Conservation (phyloP, 2,797 vertebrate genomes). For the Xiphorhynchus erythropygius region DNA sequence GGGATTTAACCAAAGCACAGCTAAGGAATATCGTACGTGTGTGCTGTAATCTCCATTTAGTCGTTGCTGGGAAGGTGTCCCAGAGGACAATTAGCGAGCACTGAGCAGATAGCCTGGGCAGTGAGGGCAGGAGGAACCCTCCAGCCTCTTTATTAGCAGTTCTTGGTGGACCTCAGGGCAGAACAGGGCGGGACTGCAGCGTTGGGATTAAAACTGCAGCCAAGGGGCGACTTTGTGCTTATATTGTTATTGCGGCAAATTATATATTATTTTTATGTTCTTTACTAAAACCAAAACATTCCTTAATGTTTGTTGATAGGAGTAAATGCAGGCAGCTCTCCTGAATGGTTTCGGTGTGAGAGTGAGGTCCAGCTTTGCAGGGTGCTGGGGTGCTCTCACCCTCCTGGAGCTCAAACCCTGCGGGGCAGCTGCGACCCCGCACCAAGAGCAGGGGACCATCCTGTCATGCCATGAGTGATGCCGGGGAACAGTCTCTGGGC, state of each 20-base stretch:
- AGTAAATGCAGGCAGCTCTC: background rate
- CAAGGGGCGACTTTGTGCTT: fast-evolving
- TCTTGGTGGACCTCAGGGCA: fast-evolving
- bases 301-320: fast-evolving
- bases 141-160: fast-evolving
- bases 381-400: too few relatives aligned
- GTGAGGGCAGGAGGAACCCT: fast-evolving
- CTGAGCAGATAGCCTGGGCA: fast-evolving
- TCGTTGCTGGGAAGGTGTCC: fast-evolving
- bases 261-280: fast-evolving
- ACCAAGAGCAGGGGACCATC: background rate
- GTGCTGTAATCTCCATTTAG: fast-evolving
- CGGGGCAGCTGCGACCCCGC: background rate
- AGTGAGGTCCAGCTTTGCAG: fast-evolving
- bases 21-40: fast-evolving
- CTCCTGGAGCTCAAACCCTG: background rate
- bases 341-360: fast-evolving
- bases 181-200: fast-evolving
- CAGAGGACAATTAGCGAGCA: fast-evolving
- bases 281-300: background rate
- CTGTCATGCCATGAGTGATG: background rate
- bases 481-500: background rate
- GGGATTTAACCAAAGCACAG: fast-evolving
- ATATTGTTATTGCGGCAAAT: fast-evolving
- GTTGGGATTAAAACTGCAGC: fast-evolving